phyloP scores from a whole-genome alignment of 2,113 vertebrate genomes.

The Vanacampus margaritifer region DNA sequence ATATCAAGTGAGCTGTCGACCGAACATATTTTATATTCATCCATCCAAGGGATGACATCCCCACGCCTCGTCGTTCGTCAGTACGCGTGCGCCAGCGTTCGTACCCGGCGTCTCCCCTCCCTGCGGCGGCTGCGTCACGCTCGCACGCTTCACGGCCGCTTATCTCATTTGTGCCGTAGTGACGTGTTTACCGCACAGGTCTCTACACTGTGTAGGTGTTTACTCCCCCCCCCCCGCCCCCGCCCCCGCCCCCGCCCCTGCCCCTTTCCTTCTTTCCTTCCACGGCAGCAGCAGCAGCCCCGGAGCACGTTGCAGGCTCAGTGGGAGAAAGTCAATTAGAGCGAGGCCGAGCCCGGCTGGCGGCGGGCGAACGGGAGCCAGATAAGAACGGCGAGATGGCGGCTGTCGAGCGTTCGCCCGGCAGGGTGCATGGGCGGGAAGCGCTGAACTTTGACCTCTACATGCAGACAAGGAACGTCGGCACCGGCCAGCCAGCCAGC shows the following conservation, averaged over 20 bases:
- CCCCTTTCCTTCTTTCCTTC: no score
- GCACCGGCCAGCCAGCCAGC: conserved; percentile 1
- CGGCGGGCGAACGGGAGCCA: conserved; percentile 48
- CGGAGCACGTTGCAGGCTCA: conserved; percentile 32
- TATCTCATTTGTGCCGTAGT: no score
- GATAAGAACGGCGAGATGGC: conserved; percentile 57
- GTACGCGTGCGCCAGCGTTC: not conserved
- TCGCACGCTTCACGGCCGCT: no score
- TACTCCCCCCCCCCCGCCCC: no score
- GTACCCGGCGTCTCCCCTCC: not conserved
- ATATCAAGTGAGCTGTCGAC: not conserved
- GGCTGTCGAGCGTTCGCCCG: conserved; percentile 30
- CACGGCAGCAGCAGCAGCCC: conserved; percentile 39
- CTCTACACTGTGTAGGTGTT: conserved; percentile 56
- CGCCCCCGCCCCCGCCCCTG: no score
- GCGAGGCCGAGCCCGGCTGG: conserved; percentile 56
- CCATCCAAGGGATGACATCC: not conserved
- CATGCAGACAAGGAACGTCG: conserved; percentile 23
- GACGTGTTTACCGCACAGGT: conserved; percentile 7
- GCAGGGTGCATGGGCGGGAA: conserved; percentile 45
- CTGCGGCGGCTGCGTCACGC: no score
- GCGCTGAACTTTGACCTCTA: conserved; percentile 48
- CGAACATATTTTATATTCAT: not conserved
- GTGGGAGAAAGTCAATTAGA: conserved; percentile 67
- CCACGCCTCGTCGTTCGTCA: no score